Base-by-base conservation (phyloP, 2,113 vertebrate genomes). In the Kryptolebias marmoratus region DNA sequence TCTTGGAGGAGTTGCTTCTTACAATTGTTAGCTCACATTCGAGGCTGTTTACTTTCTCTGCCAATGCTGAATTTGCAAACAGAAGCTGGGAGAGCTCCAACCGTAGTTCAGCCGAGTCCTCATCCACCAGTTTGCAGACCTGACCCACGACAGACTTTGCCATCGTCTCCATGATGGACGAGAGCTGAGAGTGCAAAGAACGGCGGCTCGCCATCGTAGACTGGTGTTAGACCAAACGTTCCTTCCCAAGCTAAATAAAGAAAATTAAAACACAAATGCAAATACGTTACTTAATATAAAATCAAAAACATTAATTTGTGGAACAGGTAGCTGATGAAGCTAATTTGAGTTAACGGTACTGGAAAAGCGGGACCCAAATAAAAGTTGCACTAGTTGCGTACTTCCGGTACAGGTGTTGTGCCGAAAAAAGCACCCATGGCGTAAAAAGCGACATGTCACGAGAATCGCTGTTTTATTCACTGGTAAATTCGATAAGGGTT, bases 131-230 rank as follows among this genome's bases (percentile, higher is more conserved):
- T 42, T 85, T 75, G 70, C 83, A 90, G 48, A 93, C 77, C 67
- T 91, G 85, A 30, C 53, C 58, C 44, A 93, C 76, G 27, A 82
- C 85, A 52, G 87, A 87, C 57, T 73, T 73, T 39, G 87, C 85
- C 88, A 92, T 83, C 16, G 84, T 77, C 69, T 93, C 91, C 88
- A 93, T 88, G 45, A 93, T 83, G 80, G 88, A 86, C 63, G 88
- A 82, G 18, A 94, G 85, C 78, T 90, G 88, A 0, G 82, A 76
- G 62, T 91, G 88, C 6, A 94, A 87, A 15, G 84, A 71, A 16
- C 47, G 11, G 30, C 74, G 74, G 45, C 39, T 79, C 61, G 81
- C 61, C 91, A 90, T 92, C 1, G 15, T 50, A 11, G 28, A 9
- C 22, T 16, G 5, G 6, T 52, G 15, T 13, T 44, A 8, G 11